These are phyloP conservation scores for Dromius quadrimaculatus DNA, from an alignment of 2,888 invertebrate species.

Conservation along the genomic window DNA sequence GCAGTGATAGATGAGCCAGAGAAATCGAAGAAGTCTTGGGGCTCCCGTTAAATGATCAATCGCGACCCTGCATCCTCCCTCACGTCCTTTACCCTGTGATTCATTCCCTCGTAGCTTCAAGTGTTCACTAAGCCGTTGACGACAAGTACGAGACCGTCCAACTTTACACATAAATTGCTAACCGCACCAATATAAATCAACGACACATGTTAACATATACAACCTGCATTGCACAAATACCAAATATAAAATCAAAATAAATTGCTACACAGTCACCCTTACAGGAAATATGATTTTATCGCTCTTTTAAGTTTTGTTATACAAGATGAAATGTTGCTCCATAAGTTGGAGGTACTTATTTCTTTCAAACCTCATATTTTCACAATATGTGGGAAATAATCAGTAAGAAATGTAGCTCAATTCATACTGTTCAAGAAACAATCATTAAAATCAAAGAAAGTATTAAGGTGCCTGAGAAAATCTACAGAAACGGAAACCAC, in stretches of 20 bases:
- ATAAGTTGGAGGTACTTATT: too few relatives aligned
- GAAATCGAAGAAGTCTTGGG: constrained; percentile 50
- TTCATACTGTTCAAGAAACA: too few relatives aligned
- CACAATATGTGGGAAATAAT: too few relatives aligned
- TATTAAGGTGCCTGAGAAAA: too few relatives aligned
- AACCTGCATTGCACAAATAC: constrained; percentile 47
- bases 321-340: neutral
- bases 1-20: constrained; percentile 48
- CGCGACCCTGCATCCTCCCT: constrained; percentile 30
- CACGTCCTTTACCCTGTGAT: neutral
- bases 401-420: too few relatives aligned
- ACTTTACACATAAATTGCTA: constrained; percentile 53
- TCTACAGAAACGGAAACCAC: too few relatives aligned
- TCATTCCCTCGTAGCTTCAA: neutral
- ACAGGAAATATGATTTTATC: constrained; percentile 33
- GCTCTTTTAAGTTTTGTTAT: constrained; percentile 28
- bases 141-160: constrained; percentile 29
- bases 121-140: constrained; percentile 4
- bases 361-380: too few relatives aligned
- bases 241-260: constrained; percentile 48
- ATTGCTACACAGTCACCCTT: constrained; percentile 30
- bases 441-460: too few relatives aligned
- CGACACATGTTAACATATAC: constrained; percentile 53
- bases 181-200: constrained; percentile 52
- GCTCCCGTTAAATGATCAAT: constrained; percentile 51